Evolutionary conservation across 2,797 vertebrate genomes (phyloP).

Genomic region (Lacerta viridis): DNA sequence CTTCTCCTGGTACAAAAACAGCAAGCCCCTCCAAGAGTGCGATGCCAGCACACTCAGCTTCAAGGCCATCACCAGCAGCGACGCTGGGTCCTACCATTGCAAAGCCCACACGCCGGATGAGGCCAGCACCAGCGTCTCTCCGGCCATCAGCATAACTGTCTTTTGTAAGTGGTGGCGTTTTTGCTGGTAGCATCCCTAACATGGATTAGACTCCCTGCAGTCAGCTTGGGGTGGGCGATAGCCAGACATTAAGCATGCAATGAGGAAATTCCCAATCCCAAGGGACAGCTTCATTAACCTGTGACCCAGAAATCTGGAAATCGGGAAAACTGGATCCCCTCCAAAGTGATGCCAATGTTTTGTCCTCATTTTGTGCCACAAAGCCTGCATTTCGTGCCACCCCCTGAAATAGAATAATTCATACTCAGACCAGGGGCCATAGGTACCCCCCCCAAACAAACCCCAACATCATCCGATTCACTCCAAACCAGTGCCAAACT

Average conservation of each 20-base stretch:
- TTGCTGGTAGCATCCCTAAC: neutral
- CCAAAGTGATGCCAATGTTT: too few species aligned
- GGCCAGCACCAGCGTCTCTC: slow-evolving; percentile 45
- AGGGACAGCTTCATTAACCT: too few species aligned
- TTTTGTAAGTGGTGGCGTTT: slow-evolving; percentile 71
- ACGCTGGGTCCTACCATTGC: slow-evolving; percentile 79
- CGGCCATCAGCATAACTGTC: slow-evolving; percentile 57
- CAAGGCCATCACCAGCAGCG: slow-evolving; percentile 41
- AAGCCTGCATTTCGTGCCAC: too few species aligned
- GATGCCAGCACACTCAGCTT: slow-evolving; percentile 31
- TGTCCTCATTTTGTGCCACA: too few species aligned
- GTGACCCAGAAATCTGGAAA: too few species aligned
- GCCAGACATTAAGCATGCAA: neutral
- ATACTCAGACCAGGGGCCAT: too few species aligned
- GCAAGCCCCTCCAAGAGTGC: slow-evolving; percentile 48
- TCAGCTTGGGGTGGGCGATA: neutral
- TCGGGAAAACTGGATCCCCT: too few species aligned
- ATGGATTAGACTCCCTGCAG: neutral
- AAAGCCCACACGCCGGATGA: slow-evolving; percentile 14
- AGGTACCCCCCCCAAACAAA: too few species aligned
- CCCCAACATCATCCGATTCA: too few species aligned
- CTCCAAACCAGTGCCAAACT: too few species aligned
- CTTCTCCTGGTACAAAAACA: slow-evolving; percentile 79
- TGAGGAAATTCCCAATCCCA: too few species aligned
- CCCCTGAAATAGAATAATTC: too few species aligned